A percentile compares a stretch with the other conserved stretches of the same genome.
phyloP scores from a whole-genome alignment of 2,888 invertebrate genomes.

The Drosophila neonasuta region DNA sequence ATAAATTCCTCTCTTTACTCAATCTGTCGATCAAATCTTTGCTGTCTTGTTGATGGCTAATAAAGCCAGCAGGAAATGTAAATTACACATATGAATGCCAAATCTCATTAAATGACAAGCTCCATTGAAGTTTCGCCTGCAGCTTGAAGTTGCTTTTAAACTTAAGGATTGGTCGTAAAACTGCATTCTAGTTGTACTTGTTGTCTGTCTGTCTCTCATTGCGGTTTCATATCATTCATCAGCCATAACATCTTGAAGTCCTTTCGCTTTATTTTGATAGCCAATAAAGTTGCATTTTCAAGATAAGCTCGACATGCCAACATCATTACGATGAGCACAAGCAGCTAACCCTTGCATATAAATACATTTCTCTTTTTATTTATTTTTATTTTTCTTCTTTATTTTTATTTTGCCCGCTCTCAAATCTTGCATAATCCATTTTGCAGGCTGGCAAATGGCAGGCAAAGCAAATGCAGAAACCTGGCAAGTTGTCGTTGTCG shows the following conservation, averaged over 20 bases:
- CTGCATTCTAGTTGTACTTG: background rate
- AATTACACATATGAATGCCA: background rate
- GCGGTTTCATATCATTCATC: background rate
- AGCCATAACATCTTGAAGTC: conserved; percentile 6
- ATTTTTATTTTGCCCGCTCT: background rate
- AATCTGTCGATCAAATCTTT: background rate
- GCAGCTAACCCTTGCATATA: conserved; percentile 3
- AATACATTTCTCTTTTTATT: conserved; percentile 4
- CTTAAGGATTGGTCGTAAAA: background rate
- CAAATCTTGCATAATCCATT: conserved; percentile 21
- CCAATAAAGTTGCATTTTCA: conserved; percentile 7
- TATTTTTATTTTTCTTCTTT: background rate
- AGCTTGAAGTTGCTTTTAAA: background rate
- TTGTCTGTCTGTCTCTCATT: background rate
- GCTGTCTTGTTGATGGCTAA: background rate
- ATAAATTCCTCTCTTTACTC: too few species aligned
- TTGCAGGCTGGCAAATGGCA: conserved; percentile 17
- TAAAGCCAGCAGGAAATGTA: background rate
- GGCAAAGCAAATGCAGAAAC: conserved; percentile 8
- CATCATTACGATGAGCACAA: background rate
- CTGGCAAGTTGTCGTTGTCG: conserved; percentile 11
- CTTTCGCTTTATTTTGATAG: background rate
- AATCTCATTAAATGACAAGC: background rate
- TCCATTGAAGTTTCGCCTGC: background rate
- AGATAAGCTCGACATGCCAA: background rate